Evolutionary conservation across 1,140 invertebrate genomes (phyloP), one percentile per base, ranked within the genome.

Genomic region (Ptiloglossa arizonensis): DNA sequence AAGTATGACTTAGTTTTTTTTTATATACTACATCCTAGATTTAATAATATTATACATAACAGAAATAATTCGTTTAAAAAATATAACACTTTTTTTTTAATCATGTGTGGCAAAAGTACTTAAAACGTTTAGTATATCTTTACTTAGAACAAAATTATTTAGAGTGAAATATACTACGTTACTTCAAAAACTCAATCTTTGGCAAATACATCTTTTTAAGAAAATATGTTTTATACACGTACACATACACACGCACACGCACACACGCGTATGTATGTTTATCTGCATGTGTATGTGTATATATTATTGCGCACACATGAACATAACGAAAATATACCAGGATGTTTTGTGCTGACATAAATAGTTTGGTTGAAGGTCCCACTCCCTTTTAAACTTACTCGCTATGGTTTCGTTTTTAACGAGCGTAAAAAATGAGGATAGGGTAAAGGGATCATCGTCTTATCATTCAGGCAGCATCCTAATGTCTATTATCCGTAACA

Each of bases 401-500:
- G 73, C 44, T 70, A 62, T 13, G 44, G 38, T 69, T 86, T 63
- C n/a, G 8, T 38, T 69, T 78, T 66, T 71, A 78, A 83, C 81
- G 79, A 88, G 75, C 60, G 75, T 87, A 85, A 78, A 89, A 89
- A 89, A 88, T 59, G 69, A 83, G 78, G 78, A 82, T 64, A 77
- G 74, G 68, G 63, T 79, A 84, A 81, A 75, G 72, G 78, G 66
- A 82, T 88, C 83, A 77, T 85, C 67, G 54, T 86, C 60, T 83
- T 62, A 80, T 84, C 60, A 79, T 85, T 68, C 77, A 81, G 84
- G 85, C 87, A 88, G 86, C 83, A 81, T 85, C 74, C 85, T 89
- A 90, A 87, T 80, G 81, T 88, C 69, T 91, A 90, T 80, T 87
- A 85, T 87, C 83, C 87, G 87, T 90, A 90, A 91, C 87, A 87